Percentiles rank a stretch among this genome's conserved stretches.
These are phyloP conservation scores for Gymnoscopelus microlampas DNA, from an alignment of 2,797 vertebrate species.

Conservation along the genomic window DNA sequence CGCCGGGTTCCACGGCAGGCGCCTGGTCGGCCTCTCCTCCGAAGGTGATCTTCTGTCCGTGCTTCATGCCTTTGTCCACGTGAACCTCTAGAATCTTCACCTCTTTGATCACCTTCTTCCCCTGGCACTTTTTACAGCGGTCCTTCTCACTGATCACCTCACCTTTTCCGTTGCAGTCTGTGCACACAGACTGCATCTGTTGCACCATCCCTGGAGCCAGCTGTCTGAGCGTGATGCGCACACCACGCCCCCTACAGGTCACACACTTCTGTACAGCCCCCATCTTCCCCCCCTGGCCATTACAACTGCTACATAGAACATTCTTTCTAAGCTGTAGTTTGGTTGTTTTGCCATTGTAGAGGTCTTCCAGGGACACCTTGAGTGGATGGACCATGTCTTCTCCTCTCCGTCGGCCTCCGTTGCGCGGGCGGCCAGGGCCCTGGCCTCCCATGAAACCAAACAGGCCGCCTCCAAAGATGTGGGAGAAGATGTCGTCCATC, in stretches of 20 bases:
- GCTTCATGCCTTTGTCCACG: constrained; percentile 99
- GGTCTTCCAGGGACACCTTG: constrained; percentile 97
- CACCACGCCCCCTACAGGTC: constrained; percentile 93
- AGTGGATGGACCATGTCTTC: constrained; percentile 99
- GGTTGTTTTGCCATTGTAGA: constrained; percentile 98
- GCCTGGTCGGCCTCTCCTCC: constrained; percentile 98
- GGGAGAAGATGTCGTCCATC: too few relatives aligned
- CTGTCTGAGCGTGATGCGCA: constrained; percentile 98
- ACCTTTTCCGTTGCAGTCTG: constrained; percentile 97
- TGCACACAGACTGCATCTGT: constrained; percentile 98
- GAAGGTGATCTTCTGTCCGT: constrained; percentile 97
- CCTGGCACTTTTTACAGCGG: constrained; percentile 99
- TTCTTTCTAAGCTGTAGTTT: constrained; percentile 99
- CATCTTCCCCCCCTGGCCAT: constrained; percentile 65
- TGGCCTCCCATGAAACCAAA: too few relatives aligned
- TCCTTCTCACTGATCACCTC: constrained; percentile 99
- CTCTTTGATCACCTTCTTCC: constrained; percentile 98
- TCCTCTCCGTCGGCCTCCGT: constrained; percentile 77
- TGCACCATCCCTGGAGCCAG: constrained; percentile 98
- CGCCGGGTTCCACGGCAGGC: constrained; percentile 93
- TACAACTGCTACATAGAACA: constrained; percentile 94
- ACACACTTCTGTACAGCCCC: constrained; percentile 96
- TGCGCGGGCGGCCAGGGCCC: too few relatives aligned
- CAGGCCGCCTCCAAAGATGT: too few relatives aligned
- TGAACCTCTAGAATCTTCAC: constrained; percentile 99